A percentile compares a stretch with the other conserved stretches of the same genome.
Evolutionary conservation across 2,888 invertebrate species (phyloP).

Genomic region (Muscina levida): DNA sequence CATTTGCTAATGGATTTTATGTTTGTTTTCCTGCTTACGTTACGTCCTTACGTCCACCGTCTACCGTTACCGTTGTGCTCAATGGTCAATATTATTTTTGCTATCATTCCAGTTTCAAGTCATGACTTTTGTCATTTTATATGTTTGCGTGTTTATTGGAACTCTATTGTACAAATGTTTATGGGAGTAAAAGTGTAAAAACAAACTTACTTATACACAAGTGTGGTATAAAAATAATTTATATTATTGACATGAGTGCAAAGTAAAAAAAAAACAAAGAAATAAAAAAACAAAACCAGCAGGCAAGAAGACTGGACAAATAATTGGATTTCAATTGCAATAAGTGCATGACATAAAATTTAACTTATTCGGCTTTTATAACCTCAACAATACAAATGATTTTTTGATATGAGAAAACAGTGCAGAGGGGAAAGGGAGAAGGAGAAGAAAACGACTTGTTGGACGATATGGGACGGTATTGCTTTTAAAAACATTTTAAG

Average conservation of each 20-base stretch:
- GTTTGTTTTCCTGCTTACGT: background rate
- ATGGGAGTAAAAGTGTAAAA: background rate
- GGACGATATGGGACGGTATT: too few species aligned
- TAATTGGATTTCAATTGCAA: too few species aligned
- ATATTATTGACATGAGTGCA: constrained; percentile 8
- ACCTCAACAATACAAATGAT: too few species aligned
- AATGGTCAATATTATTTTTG: background rate
- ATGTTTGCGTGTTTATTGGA: too few species aligned
- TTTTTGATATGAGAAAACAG: too few species aligned
- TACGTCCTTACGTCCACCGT: too few species aligned
- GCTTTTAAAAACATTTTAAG: too few species aligned
- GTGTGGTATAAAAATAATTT: constrained; percentile 14
- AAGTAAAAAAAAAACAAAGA: background rate
- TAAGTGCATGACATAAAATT: too few species aligned
- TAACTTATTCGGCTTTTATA: too few species aligned
- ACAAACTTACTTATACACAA: background rate
- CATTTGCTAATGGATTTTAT: constrained; percentile 13
- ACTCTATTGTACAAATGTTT: background rate
- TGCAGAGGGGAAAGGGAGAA: too few species aligned
- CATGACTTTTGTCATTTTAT: too few species aligned
- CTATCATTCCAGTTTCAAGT: background rate
- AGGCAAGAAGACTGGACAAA: constrained; percentile 4
- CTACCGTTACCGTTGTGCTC: background rate
- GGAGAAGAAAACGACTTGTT: too few species aligned
- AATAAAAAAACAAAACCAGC: background rate